Base-by-base conservation (phyloP, 1,140 invertebrate species). In the Zaprionus kolodkinae region DNA sequence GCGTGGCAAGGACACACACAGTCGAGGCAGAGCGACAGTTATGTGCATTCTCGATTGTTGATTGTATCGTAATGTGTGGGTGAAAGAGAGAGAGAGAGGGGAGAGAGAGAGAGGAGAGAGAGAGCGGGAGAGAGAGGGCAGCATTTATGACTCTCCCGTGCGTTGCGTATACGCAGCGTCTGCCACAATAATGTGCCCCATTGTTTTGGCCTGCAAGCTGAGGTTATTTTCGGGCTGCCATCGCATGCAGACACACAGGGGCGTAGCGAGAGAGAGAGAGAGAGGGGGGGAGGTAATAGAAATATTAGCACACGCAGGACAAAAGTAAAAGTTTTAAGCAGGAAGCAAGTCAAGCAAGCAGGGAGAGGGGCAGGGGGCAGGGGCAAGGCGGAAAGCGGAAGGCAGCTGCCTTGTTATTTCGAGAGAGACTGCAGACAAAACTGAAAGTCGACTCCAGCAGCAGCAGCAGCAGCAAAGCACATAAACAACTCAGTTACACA, bases 401-500 rank as follows among this genome's bases (percentile, higher is more conserved):
- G 40, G n/a, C 40, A 45, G 40, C 40, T 45, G 40, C 40, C 40
- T 45, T 43, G 63, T 55, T 65, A 30, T 68, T 73, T 50, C 64
- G 71, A 45, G 27, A 30, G 71, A 45, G 27, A 30, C 62, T 48
- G 33, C 17, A 64, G n/a, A 71, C 68, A 50, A 65, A 65, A 72
- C 48, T 56, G 63, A 66, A 50, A 11, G 55, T 4, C n/a, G 60
- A 74, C 40, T 59, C 63, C 67, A 63, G 59, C 66, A 62, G 65
- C 52, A 68, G 43, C 57, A 59, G 66, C 66, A 66, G 52, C 17
- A 63, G 69, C 65, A 57, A 65, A 71, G 72, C 61, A 80, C 84
- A 87, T 87, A 87, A 87, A 87, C 84, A 87, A 87, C 84, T 87
- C 84, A 87, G 84, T 88, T 80, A 88, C 84, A 87, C 73, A 79